Evolutionary conservation across 2,797 vertebrate species (phyloP).

Genomic region (Intellagama lesueurii): DNA sequence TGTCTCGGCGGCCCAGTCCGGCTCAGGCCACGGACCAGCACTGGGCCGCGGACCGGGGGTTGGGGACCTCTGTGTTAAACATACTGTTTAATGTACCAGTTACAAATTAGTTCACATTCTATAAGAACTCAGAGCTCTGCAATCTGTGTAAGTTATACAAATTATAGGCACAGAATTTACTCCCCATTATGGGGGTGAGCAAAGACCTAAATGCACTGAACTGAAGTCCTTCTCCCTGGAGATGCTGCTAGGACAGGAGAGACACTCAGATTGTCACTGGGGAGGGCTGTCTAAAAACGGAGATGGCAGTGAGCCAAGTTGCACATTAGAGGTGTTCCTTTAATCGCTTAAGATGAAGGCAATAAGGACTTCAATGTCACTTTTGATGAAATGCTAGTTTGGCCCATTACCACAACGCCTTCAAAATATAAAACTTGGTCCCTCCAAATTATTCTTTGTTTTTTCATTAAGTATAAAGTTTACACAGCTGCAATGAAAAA

Average conservation of each 20-base stretch:
- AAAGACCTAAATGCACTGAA: no score
- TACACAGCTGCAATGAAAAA: conserved; percentile 38
- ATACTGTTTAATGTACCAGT: no score
- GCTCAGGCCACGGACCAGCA: no score
- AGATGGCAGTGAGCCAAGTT: background rate
- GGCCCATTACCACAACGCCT: background rate
- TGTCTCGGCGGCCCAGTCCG: no score
- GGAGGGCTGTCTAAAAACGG: background rate
- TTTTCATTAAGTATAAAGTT: conserved; percentile 25
- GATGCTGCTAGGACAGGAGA: background rate
- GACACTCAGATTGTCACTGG: background rate
- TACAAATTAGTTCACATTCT: no score
- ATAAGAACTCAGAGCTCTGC: background rate
- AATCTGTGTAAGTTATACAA: background rate
- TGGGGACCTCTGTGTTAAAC: no score
- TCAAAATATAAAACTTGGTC: conserved; percentile 27
- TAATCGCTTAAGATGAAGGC: background rate
- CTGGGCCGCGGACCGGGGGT: no score
- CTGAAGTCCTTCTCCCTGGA: background rate
- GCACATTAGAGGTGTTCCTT: background rate
- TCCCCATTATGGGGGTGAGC: no score
- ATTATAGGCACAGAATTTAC: no score
- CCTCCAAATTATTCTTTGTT: conserved; percentile 18
- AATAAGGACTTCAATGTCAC: background rate
- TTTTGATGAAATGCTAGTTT: conserved; percentile 8